Conservation (phyloP, 2,113 vertebrate species). For the Phrynosoma blainvillii region DNA sequence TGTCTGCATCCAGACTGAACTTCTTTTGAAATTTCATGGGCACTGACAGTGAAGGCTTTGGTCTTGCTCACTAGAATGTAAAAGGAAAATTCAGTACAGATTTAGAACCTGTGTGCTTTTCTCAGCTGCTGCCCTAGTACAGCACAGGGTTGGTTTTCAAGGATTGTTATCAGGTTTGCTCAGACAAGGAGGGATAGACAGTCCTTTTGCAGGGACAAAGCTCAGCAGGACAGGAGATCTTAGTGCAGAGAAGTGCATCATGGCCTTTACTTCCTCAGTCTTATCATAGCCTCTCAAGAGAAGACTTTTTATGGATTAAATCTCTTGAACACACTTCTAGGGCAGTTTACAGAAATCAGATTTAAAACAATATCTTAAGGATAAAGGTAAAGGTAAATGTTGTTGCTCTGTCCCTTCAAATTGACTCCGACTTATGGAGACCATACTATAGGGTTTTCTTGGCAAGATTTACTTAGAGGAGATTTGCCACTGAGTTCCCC, state of each 20-base stretch:
- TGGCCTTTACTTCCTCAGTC: neutral
- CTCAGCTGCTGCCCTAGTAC: neutral
- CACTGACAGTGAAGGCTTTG: constrained; percentile 44
- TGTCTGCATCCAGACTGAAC: constrained; percentile 34
- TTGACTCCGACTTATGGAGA: no score
- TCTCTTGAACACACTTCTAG: neutral
- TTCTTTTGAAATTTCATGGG: constrained; percentile 45
- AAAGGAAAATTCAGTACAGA: constrained; percentile 28
- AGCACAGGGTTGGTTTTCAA: neutral
- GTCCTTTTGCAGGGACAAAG: neutral
- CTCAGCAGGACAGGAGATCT: no score
- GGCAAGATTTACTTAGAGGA: no score
- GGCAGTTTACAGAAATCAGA: neutral
- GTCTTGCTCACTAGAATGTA: constrained; percentile 33
- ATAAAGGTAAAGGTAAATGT: neutral
- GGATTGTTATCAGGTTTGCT: neutral
- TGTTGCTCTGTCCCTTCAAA: no score
- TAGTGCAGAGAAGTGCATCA: neutral
- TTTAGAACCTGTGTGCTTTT: constrained; percentile 28
- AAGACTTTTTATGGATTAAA: neutral
- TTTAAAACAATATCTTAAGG: neutral
- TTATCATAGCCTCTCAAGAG: neutral
- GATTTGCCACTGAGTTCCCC: no score
- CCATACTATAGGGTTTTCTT: no score
- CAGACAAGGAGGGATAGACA: neutral